A percentile compares a stretch with the other conserved stretches of the same genome.
These are phyloP conservation scores for Microctonus aethiopoides DNA, from an alignment of 2,888 invertebrate genomes.

Conservation along the genomic window DNA sequence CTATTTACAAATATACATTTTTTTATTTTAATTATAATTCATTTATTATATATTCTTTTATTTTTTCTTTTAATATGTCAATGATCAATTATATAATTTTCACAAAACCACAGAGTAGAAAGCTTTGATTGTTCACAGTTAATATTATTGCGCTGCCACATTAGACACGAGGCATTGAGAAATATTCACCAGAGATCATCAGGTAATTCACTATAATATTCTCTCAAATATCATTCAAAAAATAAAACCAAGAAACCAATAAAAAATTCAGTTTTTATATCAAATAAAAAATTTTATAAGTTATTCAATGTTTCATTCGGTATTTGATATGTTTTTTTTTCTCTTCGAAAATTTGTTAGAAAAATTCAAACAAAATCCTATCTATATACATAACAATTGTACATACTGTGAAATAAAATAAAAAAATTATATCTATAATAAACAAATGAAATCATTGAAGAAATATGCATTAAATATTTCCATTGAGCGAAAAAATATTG, in stretches of 20 bases:
- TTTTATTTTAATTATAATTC: slow-evolving; percentile 9
- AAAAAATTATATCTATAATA: background rate
- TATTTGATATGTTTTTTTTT: slow-evolving; percentile 23
- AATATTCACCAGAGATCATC: background rate
- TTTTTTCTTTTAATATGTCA: slow-evolving; percentile 12
- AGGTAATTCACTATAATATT: background rate
- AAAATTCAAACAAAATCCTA: background rate
- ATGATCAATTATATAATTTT: background rate
- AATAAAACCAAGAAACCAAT: background rate
- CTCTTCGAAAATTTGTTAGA: background rate
- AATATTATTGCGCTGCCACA: slow-evolving; percentile 48
- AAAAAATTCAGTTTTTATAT: background rate
- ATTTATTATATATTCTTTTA: slow-evolving; percentile 16
- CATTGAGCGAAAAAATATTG: slow-evolving; percentile 61
- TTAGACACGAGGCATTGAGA: background rate
- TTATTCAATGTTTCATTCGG: background rate
- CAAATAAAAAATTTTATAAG: background rate
- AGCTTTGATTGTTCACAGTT: slow-evolving; percentile 56
- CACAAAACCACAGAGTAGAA: slow-evolving; percentile 40
- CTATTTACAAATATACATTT: slow-evolving; percentile 40
- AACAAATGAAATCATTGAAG: background rate
- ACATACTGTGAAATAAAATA: no score
- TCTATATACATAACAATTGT: no score
- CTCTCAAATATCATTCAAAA: slow-evolving; percentile 8
- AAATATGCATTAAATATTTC: background rate